A percentile compares a stretch with the other conserved stretches of the same genome.
These are phyloP conservation scores for Notolepis coatsorum DNA, from an alignment of 2,797 vertebrate genomes.

Conservation along the genomic window DNA sequence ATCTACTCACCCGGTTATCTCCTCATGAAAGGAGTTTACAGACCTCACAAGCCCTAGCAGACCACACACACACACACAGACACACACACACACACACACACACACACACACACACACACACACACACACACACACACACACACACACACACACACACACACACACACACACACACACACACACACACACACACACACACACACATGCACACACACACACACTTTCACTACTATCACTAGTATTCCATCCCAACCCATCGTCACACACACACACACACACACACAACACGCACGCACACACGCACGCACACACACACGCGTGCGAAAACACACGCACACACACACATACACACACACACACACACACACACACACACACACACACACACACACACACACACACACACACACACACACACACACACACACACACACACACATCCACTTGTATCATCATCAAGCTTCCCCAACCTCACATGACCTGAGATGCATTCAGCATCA, in stretches of 20 bases:
- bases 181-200: not conserved
- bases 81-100: not conserved
- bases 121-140: not conserved
- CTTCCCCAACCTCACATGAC: not conserved
- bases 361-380: not conserved
- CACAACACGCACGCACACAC: not conserved
- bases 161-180: not conserved
- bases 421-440: constrained; percentile 6
- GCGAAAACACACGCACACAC: not conserved
- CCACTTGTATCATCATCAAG: constrained; percentile 13
- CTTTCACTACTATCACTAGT: too few relatives aligned
- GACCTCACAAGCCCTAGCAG: too few relatives aligned
- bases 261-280: constrained; percentile 9
- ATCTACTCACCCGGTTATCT: not conserved
- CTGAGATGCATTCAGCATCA: not conserved
- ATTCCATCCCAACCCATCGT: too few relatives aligned
- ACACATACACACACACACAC: not conserved
- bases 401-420: too few relatives aligned
- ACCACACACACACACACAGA: not conserved
- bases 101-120: constrained; percentile 5
- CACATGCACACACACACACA: not conserved
- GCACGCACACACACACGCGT: not conserved
- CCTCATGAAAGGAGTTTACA: not conserved
- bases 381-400: not conserved
- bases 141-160: constrained; percentile 1